Conservation (phyloP, 2,888 invertebrate species). For the Drosophila rellima region DNA sequence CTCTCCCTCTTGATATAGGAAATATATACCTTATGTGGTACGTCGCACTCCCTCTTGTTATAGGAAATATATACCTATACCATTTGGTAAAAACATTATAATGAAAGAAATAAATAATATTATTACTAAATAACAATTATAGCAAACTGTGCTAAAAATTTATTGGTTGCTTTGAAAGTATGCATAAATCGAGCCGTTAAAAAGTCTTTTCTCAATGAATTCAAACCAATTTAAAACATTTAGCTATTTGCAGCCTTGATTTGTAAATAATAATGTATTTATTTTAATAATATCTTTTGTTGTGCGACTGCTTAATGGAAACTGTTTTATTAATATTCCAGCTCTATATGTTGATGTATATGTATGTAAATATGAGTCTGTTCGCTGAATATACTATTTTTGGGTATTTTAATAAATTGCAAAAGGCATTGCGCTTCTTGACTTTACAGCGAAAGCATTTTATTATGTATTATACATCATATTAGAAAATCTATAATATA, state of each 20-base stretch:
- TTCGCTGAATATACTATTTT: neutral
- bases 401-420: neutral
- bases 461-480: neutral
- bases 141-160: too few relatives aligned
- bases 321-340: neutral
- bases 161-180: too few relatives aligned
- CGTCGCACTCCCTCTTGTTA: too few relatives aligned
- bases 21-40: too few relatives aligned
- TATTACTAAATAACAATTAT: too few relatives aligned
- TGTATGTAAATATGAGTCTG: neutral
- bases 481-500: neutral
- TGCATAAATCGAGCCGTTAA: neutral
- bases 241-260: neutral
- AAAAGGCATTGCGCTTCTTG: neutral
- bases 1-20: too few relatives aligned
- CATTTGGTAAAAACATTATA: too few relatives aligned
- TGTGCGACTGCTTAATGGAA: neutral
- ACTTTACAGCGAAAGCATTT: neutral
- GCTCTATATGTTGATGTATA: constrained; percentile 1
- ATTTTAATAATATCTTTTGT: neutral
- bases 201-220: neutral
- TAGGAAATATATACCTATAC: too few relatives aligned
- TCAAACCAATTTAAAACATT: neutral
- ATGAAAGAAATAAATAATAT: too few relatives aligned
- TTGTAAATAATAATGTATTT: neutral